A percentile compares a stretch with the other conserved stretches of the same genome.
Evolutionary conservation across 37 sponge, comb jelly and placozoan species (phyloP).

Genomic region (Diacarnus erythraeanus): DNA sequence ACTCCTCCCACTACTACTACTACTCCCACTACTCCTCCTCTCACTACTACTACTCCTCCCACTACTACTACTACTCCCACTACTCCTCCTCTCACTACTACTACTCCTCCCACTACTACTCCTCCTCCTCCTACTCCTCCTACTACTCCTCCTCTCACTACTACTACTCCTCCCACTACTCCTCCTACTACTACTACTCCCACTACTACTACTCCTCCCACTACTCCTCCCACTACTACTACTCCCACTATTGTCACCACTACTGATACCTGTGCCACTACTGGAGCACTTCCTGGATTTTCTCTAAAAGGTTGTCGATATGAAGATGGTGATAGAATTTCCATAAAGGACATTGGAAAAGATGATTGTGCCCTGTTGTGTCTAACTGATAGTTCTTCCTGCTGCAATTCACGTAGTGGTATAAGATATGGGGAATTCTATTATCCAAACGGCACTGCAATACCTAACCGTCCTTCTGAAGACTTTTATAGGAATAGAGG

Average conservation of each 20-base stretch:
- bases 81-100: neutral
- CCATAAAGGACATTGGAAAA: neutral
- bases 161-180: neutral
- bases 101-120: neutral
- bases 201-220: neutral
- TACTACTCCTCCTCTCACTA: neutral
- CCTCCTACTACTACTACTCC: neutral
- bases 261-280: neutral
- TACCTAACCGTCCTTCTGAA: neutral
- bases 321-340: neutral
- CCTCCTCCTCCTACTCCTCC: neutral
- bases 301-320: neutral
- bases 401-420: neutral
- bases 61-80: neutral
- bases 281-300: too few species aligned
- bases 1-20: neutral
- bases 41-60: neutral
- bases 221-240: neutral
- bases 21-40: neutral
- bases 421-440: neutral
- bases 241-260: neutral
- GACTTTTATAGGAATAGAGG: neutral
- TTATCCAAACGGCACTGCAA: neutral
- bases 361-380: neutral
- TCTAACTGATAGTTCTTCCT: neutral